Evolutionary conservation across 2,888 invertebrate species (phyloP).

Genomic region (Tetragonula carbonaria): DNA sequence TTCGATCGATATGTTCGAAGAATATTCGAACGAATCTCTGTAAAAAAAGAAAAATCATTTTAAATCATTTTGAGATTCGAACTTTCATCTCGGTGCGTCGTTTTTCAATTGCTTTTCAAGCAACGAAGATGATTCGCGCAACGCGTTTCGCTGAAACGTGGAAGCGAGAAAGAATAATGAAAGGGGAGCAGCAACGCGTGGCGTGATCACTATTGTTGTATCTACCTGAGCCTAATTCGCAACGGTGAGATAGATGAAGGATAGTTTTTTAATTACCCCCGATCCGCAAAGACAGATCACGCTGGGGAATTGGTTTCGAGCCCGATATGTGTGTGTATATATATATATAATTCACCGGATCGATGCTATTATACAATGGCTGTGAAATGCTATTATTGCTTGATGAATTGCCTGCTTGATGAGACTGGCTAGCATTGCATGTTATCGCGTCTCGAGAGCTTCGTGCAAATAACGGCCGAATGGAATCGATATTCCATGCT

Average conservation of each 20-base stretch:
- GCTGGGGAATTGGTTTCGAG: not conserved
- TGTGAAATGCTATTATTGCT: slow-evolving; percentile 43
- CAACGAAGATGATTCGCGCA: too few species aligned
- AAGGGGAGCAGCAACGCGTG: not conserved
- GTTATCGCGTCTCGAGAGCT: slow-evolving; percentile 37
- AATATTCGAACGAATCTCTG: not conserved
- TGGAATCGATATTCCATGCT: not conserved
- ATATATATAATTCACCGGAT: slow-evolving; percentile 16
- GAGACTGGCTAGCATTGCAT: slow-evolving; percentile 30
- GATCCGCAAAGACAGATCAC: not conserved
- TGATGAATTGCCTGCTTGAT: slow-evolving; percentile 50
- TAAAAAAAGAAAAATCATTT: too few species aligned
- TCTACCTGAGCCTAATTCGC: not conserved
- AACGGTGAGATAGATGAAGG: not conserved
- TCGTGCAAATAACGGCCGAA: slow-evolving; percentile 19
- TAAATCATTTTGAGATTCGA: too few species aligned
- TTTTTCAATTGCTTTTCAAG: too few species aligned
- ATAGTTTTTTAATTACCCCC: not conserved
- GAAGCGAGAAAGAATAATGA: not conserved
- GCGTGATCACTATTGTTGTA: too few species aligned
- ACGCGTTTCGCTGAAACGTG: not conserved
- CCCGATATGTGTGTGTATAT: not conserved
- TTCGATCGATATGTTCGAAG: not conserved
- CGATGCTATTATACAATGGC: slow-evolving; percentile 21
- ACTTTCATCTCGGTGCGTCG: too few species aligned